These are phyloP conservation scores for Arothron firmamentum DNA, from an alignment of 2,113 vertebrate genomes.

Conservation along the genomic window DNA sequence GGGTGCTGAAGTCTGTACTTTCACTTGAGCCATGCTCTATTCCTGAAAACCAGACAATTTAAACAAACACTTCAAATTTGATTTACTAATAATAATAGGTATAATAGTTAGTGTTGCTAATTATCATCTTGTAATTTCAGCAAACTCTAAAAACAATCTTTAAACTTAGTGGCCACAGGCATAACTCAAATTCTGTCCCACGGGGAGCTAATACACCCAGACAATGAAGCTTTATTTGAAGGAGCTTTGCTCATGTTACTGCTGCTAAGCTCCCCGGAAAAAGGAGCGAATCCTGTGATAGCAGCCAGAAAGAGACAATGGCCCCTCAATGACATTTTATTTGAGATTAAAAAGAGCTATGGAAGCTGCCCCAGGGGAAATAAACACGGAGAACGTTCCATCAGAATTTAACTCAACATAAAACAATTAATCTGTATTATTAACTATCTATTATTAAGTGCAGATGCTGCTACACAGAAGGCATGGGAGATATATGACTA, in stretches of 20 bases:
- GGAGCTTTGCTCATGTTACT: slow-evolving; percentile 65
- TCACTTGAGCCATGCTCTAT: slow-evolving; percentile 91
- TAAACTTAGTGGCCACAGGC: slow-evolving; percentile 40
- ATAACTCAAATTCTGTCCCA: slow-evolving; percentile 65
- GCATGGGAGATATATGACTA: no score
- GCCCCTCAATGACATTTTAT: slow-evolving; percentile 19
- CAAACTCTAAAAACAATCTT: slow-evolving; percentile 28
- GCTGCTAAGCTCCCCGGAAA: slow-evolving; percentile 47
- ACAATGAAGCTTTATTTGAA: slow-evolving; percentile 69
- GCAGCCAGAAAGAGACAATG: slow-evolving; percentile 34
- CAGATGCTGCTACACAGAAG: no score
- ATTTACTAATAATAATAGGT: background rate
- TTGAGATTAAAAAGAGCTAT: slow-evolving; percentile 2
- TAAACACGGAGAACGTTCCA: background rate
- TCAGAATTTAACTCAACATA: background rate
- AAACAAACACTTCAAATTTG: no score
- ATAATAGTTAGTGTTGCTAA: slow-evolving; percentile 1
- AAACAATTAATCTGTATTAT: no score
- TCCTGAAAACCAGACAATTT: slow-evolving; percentile 63
- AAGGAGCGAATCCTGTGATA: slow-evolving; percentile 39
- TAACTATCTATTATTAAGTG: no score
- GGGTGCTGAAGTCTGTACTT: slow-evolving; percentile 86
- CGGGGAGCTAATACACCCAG: slow-evolving; percentile 51
- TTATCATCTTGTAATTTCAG: slow-evolving; percentile 31
- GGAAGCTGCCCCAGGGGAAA: background rate